These are phyloP conservation scores for Strigamia crassipes DNA, from an alignment of 2,888 invertebrate genomes.

Conservation along the genomic window DNA sequence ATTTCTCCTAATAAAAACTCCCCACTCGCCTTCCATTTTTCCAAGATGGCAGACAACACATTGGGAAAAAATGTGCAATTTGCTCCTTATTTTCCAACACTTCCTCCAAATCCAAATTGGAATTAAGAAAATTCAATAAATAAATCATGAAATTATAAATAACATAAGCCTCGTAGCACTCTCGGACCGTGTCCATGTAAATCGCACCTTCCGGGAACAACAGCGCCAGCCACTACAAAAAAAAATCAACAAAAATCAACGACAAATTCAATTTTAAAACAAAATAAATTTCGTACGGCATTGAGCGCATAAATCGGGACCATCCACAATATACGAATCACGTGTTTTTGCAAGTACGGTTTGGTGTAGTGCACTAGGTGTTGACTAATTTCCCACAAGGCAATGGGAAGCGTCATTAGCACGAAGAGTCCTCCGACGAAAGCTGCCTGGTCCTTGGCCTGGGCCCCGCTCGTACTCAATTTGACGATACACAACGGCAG, in stretches of 20 bases:
- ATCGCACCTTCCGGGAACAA: conserved; percentile 85
- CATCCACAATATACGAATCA: conserved; percentile 95
- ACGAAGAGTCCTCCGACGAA: conserved; percentile 91
- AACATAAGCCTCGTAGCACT: conserved; percentile 97
- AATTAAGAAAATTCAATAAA: conserved; percentile 83
- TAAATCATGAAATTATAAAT: conserved; percentile 98
- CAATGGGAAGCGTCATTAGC: conserved; percentile 84
- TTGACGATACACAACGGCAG: conserved; percentile 82
- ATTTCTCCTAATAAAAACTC: not conserved
- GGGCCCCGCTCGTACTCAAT: conserved; percentile 77
- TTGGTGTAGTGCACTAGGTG: conserved; percentile 92
- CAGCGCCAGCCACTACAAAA: conserved; percentile 80
- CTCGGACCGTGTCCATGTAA: conserved; percentile 88
- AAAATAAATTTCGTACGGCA: conserved; percentile 70
- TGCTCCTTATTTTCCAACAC: conserved; percentile 77
- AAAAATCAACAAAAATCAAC: not conserved
- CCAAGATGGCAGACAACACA: conserved; percentile 91
- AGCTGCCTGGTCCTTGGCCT: conserved; percentile 75
- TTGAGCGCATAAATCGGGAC: conserved; percentile 95
- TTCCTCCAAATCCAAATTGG: conserved; percentile 82
- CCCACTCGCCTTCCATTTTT: conserved; percentile 77
- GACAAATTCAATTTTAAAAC: not conserved
- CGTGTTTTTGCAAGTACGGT: conserved; percentile 88
- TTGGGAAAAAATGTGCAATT: conserved; percentile 85
- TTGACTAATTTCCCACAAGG: conserved; percentile 92